phyloP scores from a whole-genome alignment of 2,888 invertebrate genomes.

The Sarcophaga rosellei region DNA sequence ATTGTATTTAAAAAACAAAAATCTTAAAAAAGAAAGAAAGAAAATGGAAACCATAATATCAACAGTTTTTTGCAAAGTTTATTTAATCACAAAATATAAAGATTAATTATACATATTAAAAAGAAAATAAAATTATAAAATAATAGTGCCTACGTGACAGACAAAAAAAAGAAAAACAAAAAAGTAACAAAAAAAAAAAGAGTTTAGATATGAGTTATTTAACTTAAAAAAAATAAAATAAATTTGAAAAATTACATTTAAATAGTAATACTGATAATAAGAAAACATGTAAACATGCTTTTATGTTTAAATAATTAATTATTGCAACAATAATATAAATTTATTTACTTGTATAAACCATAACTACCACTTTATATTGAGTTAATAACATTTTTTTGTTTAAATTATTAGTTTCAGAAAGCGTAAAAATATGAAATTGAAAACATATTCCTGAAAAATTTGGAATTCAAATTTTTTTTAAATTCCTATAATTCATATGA shows the following conservation, averaged over 20 bases:
- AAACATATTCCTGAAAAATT: no score
- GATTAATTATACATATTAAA: constrained; percentile 33
- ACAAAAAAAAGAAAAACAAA: constrained; percentile 43
- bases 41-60: constrained; percentile 5
- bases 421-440: no score
- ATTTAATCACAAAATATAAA: constrained; percentile 23
- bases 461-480: no score
- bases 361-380: no score
- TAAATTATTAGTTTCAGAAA: no score
- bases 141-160: constrained; percentile 58
- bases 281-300: background rate
- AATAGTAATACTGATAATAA: background rate
- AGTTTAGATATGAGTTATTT: constrained; percentile 24
- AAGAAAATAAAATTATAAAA: constrained; percentile 42
- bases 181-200: constrained; percentile 25
- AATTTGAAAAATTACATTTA: constrained; percentile 1
- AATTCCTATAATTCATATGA: no score
- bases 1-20: constrained; percentile 23
- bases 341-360: no score
- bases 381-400: no score
- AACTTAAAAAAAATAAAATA: constrained; percentile 1
- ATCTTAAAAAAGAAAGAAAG: constrained; percentile 29
- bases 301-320: no score
- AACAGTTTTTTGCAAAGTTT: constrained; percentile 30
- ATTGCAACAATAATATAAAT: no score